Conservation (phyloP, 1,140 invertebrate species). For the Drosophila rhopaloa region DNA sequence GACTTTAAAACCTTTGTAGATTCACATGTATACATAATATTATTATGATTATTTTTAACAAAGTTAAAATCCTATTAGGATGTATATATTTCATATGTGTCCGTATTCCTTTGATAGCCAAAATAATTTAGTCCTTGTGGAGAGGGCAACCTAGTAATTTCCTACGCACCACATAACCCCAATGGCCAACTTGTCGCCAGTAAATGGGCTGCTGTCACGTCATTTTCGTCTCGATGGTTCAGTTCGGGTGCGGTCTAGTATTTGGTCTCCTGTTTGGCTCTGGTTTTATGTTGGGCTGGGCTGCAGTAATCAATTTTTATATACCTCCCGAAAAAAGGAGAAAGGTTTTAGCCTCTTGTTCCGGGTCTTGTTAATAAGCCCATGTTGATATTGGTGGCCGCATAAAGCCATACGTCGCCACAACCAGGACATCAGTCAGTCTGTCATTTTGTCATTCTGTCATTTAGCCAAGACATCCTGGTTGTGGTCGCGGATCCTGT, state of each 20-base stretch:
- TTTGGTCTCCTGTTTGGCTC: slow-evolving; percentile 3
- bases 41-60: too few relatives aligned
- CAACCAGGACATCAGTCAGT: slow-evolving; percentile 37
- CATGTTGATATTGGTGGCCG: slow-evolving; percentile 71
- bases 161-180: slow-evolving; percentile 63
- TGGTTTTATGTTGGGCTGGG: slow-evolving; percentile 26
- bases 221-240: slow-evolving; percentile 29
- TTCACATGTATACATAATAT: too few relatives aligned
- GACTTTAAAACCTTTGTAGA: too few relatives aligned
- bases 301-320: slow-evolving; percentile 71
- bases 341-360: slow-evolving; percentile 12
- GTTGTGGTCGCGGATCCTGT: slow-evolving; percentile 12
- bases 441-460: slow-evolving; percentile 25
- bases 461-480: slow-evolving; percentile 57
- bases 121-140: slow-evolving; percentile 26
- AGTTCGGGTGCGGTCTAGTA: slow-evolving; percentile 23
- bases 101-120: slow-evolving; percentile 11
- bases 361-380: slow-evolving; percentile 46
- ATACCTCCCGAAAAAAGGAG: slow-evolving; percentile 23
- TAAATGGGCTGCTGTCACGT: slow-evolving; percentile 75
- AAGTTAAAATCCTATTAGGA: too few relatives aligned
- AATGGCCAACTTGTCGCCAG: slow-evolving; percentile 78
- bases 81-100: background rate
- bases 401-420: slow-evolving; percentile 75
- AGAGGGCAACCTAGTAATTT: slow-evolving; percentile 49